Conservation (phyloP, 2,888 invertebrate genomes). For the Parnassius apollo region DNA sequence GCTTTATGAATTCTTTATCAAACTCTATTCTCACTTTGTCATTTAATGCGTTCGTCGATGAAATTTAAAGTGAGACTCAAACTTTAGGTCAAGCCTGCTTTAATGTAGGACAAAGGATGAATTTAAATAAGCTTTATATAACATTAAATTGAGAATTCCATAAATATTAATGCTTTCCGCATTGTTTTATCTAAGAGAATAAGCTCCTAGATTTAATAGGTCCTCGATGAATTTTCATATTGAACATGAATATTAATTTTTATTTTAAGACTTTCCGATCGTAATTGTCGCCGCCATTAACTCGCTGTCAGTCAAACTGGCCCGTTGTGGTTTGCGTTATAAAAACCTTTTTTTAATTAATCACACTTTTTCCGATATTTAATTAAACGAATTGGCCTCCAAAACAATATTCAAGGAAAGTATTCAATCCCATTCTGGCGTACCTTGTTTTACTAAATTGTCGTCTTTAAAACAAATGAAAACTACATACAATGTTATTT, state of each 20-base stretch:
- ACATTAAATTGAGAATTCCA: slow-evolving; percentile 51
- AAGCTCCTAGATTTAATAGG: slow-evolving; percentile 35
- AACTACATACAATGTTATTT: too few relatives aligned
- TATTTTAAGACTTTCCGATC: slow-evolving; percentile 41
- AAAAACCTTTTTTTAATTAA: slow-evolving; percentile 29
- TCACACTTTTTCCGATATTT: slow-evolving; percentile 26
- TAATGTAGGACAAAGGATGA: slow-evolving; percentile 67
- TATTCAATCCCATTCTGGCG: too few relatives aligned
- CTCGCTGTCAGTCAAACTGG: slow-evolving; percentile 17
- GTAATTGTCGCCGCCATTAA: slow-evolving; percentile 52
- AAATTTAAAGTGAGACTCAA: slow-evolving; percentile 61
- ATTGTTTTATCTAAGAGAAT: slow-evolving; percentile 52
- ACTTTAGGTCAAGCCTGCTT: slow-evolving; percentile 60
- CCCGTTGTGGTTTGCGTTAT: slow-evolving; percentile 35
- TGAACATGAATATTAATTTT: slow-evolving; percentile 47
- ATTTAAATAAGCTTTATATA: slow-evolving; percentile 73
- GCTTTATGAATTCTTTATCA: slow-evolving; percentile 35
- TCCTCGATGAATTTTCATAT: slow-evolving; percentile 35
- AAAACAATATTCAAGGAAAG: too few relatives aligned
- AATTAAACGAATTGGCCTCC: too few relatives aligned
- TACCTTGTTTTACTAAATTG: too few relatives aligned
- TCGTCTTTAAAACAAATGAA: too few relatives aligned
- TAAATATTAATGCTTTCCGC: slow-evolving; percentile 70
- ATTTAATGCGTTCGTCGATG: slow-evolving; percentile 41
- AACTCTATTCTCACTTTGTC: slow-evolving; percentile 37